Evolutionary conservation across 2,113 vertebrate species (phyloP), one percentile per base, ranked within the genome.

Genomic region (Gambusia affinis): DNA sequence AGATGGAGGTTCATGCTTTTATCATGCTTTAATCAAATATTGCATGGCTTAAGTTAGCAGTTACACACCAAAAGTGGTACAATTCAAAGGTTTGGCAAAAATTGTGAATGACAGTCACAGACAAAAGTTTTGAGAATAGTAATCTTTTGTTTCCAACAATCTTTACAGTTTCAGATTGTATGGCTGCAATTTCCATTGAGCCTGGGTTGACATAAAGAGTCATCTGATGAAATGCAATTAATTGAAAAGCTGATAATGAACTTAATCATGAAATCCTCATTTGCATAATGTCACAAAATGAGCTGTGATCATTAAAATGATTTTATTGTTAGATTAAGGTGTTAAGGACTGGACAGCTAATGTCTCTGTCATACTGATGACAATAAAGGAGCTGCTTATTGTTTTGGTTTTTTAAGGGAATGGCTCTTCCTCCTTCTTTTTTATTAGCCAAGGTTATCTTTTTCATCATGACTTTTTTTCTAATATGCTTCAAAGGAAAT

Each of bases 1-100:
- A 14, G 63, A 82, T 67, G 29, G 64, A 79, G 31, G 63, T 71
- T 24, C 72, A 64, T 42, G 24, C 44, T 44, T 51, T 14, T 33
- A 60, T 74, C 29, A 37, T 30, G 42, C 60, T 70, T 54, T 39
- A 39, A 39, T 39, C 37, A 39, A 60, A 4, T 69, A 35, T 42
- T 47, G 14, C 54, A 64, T 63, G 15, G 64, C 71, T 75, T 6
- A 65, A 31, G 8, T 39, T 27, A 28, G 31, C 28, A 79, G 15
- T 31, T 1, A 27, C 27, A 24, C 17, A 63, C 15, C 28, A 71
- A 22, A 5, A 39, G 47, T 60, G 27, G 24, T 3, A 51, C 10
- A 8, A 1, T 35, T 35, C 33, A 35, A 35, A 35, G 1, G 35
- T 35, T 10, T 35, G 35, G 35, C 35, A 35, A 35, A 35, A 35